Conservation (phyloP, 2,888 invertebrate species). For the Cephus pulcher region DNA sequence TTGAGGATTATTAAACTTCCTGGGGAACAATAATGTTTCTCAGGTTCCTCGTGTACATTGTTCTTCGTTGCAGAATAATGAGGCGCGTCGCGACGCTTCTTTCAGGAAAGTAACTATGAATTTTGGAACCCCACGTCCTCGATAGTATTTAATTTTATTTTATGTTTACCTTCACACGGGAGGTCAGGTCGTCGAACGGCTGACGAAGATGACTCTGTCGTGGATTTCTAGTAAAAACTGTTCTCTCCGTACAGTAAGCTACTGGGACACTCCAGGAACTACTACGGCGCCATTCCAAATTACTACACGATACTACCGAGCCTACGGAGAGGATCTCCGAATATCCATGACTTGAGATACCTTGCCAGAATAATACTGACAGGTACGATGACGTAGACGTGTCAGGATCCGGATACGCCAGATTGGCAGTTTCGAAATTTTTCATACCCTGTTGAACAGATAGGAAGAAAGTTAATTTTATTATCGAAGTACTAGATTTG, state of each 20-base stretch:
- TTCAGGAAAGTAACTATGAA: background rate
- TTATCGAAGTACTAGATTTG: background rate
- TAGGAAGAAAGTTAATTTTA: background rate
- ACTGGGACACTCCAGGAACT: slow-evolving; percentile 70
- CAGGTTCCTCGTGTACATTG: background rate
- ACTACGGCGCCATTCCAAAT: slow-evolving; percentile 73
- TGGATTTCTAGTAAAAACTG: slow-evolving; percentile 74
- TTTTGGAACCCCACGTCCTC: background rate
- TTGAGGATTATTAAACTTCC: background rate
- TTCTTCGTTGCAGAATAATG: background rate
- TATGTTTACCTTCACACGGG: slow-evolving; percentile 47
- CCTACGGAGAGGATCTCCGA: slow-evolving; percentile 72
- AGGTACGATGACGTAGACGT: slow-evolving; percentile 57
- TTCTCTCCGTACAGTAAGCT: slow-evolving; percentile 74
- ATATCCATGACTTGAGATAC: slow-evolving; percentile 65
- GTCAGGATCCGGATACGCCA: slow-evolving; percentile 46
- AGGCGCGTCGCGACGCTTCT: background rate
- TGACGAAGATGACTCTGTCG: slow-evolving; percentile 68
- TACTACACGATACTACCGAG: slow-evolving; percentile 71
- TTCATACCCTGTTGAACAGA: slow-evolving; percentile 54
- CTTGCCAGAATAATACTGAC: slow-evolving; percentile 65
- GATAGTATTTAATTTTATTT: background rate
- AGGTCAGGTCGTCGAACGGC: slow-evolving; percentile 67
- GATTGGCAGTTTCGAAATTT: slow-evolving; percentile 57
- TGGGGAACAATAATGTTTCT: slow-evolving; percentile 1